These are phyloP conservation scores for Acanthosepion lycidas DNA, from an alignment of 2,888 invertebrate species.

Conservation along the genomic window DNA sequence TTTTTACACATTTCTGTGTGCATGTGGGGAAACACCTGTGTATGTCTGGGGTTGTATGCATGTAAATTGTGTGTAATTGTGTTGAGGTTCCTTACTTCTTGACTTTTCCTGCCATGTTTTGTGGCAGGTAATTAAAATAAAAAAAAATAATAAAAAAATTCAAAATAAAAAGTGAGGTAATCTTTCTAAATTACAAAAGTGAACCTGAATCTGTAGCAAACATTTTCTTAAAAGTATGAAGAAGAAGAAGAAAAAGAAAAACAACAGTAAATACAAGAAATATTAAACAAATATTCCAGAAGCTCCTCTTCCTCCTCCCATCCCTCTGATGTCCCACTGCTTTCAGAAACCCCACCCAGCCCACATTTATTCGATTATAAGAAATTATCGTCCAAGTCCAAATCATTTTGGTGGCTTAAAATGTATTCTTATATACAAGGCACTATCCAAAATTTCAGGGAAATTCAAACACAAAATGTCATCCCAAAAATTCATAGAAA, in stretches of 20 bases:
- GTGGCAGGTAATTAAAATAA: background rate
- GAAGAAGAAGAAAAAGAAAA: background rate
- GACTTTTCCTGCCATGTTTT: background rate
- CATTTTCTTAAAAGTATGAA: background rate
- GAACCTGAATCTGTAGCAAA: background rate
- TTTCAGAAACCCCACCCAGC: background rate
- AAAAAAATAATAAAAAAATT: background rate
- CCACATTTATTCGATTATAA: background rate
- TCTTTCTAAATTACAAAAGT: background rate
- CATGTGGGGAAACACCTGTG: background rate
- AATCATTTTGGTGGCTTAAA: constrained; percentile 46
- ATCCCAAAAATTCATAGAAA: background rate
- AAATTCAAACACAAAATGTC: background rate
- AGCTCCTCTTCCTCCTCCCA: background rate
- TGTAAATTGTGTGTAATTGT: background rate
- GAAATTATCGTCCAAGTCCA: background rate
- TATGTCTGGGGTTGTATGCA: background rate
- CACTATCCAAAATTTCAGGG: background rate
- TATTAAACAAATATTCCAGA: too few species aligned
- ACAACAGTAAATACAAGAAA: background rate
- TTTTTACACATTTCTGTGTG: background rate
- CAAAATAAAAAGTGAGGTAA: background rate
- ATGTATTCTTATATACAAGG: constrained; percentile 1
- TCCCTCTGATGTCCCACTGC: background rate
- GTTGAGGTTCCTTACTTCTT: background rate